phyloP scores from a whole-genome alignment of 2,113 vertebrate genomes.

The Mesoclemmys tuberculata region DNA sequence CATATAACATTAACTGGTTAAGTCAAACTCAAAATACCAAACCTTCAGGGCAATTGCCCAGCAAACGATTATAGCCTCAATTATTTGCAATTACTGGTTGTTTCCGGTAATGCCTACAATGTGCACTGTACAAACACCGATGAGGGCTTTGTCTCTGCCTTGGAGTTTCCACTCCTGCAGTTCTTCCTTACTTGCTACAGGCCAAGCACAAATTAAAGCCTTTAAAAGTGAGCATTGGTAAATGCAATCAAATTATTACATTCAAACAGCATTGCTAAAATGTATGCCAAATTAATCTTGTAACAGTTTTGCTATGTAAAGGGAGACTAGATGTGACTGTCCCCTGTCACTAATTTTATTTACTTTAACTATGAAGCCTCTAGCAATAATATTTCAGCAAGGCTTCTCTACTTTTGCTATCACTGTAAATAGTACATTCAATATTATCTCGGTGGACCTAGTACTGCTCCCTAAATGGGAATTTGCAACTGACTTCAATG shows the following conservation, averaged over 20 bases:
- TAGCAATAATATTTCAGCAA: neutral
- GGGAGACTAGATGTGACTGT: neutral
- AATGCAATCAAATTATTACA: constrained; percentile 4
- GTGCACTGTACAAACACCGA: constrained; percentile 25
- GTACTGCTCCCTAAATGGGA: neutral
- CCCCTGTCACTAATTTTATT: neutral
- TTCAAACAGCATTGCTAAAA: neutral
- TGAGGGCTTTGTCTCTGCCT: constrained; percentile 1
- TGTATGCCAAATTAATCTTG: constrained; percentile 18
- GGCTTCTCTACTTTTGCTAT: neutral
- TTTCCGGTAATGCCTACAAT: neutral
- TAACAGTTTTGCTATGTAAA: neutral
- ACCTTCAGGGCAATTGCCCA: neutral
- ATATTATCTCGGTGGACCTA: neutral
- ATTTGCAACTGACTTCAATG: neutral
- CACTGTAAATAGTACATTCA: neutral
- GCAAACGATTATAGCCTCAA: neutral
- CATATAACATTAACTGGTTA: neutral
- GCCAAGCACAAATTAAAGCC: constrained; percentile 46
- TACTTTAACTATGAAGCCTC: neutral
- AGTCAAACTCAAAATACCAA: constrained; percentile 18
- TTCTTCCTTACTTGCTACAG: constrained; percentile 13
- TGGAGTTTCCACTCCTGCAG: neutral
- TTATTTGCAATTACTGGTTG: neutral
- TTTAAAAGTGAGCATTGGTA: constrained; percentile 14